Evolutionary conservation across 2,797 vertebrate genomes (phyloP), one percentile per base, ranked within the genome.

Genomic region (Tadarida brasiliensis): DNA sequence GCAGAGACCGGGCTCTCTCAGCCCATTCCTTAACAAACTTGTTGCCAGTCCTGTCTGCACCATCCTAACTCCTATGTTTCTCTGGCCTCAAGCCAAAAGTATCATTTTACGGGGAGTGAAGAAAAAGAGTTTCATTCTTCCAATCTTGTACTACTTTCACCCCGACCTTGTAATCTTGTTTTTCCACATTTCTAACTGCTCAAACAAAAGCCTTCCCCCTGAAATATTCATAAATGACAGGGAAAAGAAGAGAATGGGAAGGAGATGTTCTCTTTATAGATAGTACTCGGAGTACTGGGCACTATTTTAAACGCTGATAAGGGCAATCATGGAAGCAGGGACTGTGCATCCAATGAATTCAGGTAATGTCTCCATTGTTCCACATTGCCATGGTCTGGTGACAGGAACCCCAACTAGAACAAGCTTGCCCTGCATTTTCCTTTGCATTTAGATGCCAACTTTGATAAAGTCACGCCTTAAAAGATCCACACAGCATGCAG

Each of bases 391-490:
- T 94, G 97, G 97, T 98, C 97, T 98, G 94, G 90, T 97, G 97
- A 98, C 98, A 96, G 96, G 97, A 98, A 97, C 93, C 96, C 97
- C 95, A 97, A 95, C 98, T 97, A 98, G 98, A 98, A 98, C 19
- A 63, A 98, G 98, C 98, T 97, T 98, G 98, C 95, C 97, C 98
- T 93, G 96, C 94, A 95, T 98, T 98, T 95, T 97, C 97, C 97
- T 98, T 95, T 65, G 96, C 97, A 97, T 98, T 98, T 98, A 98
- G 98, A 98, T 98, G 97, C 96, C 97, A 98, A 95, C 54, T 95
- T 98, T 97, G 98, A 98, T 98, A 98, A 98, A 96, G 98, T 98
- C 98, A 98, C 98, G n/a, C 98, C 98, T 98, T 98, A 97, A 96
- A 97, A 98, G 97, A 98, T 97, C 98, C 96, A 97, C 96, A 96